Evolutionary conservation across 2,888 invertebrate genomes (phyloP), one percentile per base, ranked within the genome.

Genomic region (Eristalis arbustorum): DNA sequence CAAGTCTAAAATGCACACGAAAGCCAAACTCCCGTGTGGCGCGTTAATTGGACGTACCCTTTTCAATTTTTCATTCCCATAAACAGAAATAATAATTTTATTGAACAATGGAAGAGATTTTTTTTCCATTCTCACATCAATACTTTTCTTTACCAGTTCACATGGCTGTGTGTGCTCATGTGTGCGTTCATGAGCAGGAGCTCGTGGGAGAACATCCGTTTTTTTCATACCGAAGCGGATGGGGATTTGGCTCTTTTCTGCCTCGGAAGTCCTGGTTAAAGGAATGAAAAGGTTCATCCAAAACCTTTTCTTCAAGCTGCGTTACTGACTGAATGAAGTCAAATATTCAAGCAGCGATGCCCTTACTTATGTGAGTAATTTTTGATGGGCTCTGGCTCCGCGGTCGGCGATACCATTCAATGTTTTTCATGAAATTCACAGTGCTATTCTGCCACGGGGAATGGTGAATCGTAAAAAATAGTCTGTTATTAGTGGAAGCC

Each of bases 11-110:
- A 40, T 57, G 72, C 66, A 40, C 69, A 74, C 62, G 62, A 31
- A 69, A 78, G 67, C 62, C 42, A 8, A 18, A 8, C 66, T 73
- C 68, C 62, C 63, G 62, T 73, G 73, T 25, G 13, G 62, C 34
- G 25, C 59, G 81, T 69, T 81, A 81, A 81, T 81, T 81, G 81
- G 69, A 75, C 69, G 75, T 75, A 69, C 74, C 81, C 68, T 71
- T 81, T 75, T 64, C 59, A 75, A 74, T 59, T 62, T 75, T 75
- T 5, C 81, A 59, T 75, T 71, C 14, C 34, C 25, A 42, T 71
- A 75, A 64, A 71, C 74, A 75, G 75, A 63, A 75, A 81, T 71
- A 75, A 75, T 69, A 81, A 75, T 81, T 75, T 81, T 75, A 81
- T 81, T 81, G 81, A 81, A 75, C 64, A 5, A 62, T 64, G 61